Evolutionary conservation across 2,888 invertebrate genomes (phyloP).

Genomic region (Hemaris fuciformis): DNA sequence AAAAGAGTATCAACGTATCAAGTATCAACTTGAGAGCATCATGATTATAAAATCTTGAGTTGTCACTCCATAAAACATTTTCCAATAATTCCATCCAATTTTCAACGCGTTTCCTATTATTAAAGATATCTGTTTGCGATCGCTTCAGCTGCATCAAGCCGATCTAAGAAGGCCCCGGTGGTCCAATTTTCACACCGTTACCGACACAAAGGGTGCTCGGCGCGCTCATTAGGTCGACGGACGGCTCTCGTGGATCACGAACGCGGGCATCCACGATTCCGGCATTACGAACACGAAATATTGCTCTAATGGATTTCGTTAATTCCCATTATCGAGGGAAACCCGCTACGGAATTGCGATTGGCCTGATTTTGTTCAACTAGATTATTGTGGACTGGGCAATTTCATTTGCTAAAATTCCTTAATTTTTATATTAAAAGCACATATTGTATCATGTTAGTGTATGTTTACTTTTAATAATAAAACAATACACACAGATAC

Average conservation of each 20-base stretch:
- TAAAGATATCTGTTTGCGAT: too few relatives aligned
- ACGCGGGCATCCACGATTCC: not conserved
- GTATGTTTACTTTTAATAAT: too few relatives aligned
- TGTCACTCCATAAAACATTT: too few relatives aligned
- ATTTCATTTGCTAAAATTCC: not conserved
- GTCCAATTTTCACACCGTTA: constrained; percentile 1
- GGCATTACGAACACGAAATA: not conserved
- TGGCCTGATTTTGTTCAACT: not conserved
- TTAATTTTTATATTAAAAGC: too few relatives aligned
- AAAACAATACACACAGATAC: too few relatives aligned
- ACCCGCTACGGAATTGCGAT: not conserved
- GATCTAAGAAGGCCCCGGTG: not conserved
- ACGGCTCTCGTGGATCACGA: constrained; percentile 5
- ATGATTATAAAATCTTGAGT: too few relatives aligned
- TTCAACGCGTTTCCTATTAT: too few relatives aligned
- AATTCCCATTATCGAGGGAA: not conserved
- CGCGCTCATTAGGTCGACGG: not conserved
- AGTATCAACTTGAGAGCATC: not conserved
- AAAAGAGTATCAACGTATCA: too few relatives aligned
- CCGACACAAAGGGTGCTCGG: not conserved
- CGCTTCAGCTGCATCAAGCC: not conserved
- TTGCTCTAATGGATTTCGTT: constrained; percentile 1
- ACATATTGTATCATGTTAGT: too few relatives aligned
- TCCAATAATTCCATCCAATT: too few relatives aligned
- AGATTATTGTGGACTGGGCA: not conserved